These are phyloP conservation scores for Drosophila subpulchrella DNA, from an alignment of 1,140 invertebrate species.

Conservation along the genomic window DNA sequence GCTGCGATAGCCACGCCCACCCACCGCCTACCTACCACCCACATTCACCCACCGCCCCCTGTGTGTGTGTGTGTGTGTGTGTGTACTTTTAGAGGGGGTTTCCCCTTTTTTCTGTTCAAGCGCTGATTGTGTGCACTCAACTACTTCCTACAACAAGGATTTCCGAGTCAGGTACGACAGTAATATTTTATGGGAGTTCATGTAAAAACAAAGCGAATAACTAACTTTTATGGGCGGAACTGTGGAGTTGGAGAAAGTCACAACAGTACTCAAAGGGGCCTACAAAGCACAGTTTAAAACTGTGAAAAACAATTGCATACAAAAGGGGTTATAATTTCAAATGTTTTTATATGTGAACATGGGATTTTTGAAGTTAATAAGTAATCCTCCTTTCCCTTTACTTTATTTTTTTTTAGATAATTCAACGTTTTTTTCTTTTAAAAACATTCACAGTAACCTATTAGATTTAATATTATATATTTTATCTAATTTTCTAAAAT, in stretches of 20 bases:
- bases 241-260: background rate
- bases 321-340: background rate
- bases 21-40: background rate
- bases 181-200: conserved; percentile 17
- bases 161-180: conserved; percentile 30
- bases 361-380: too few species aligned
- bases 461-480: too few species aligned
- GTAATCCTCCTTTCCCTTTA: too few species aligned
- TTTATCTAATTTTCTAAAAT: too few species aligned
- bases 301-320: background rate
- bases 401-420: too few species aligned
- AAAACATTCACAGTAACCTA: too few species aligned
- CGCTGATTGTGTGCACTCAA: conserved; percentile 37
- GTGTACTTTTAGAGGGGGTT: background rate
- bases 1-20: conserved; percentile 8
- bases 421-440: too few species aligned
- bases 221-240: conserved; percentile 6
- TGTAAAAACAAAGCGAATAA: conserved; percentile 19
- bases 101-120: background rate
- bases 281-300: background rate
- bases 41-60: background rate
- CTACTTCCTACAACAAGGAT: conserved; percentile 44
- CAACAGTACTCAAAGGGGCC: background rate
- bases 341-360: background rate
- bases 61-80: background rate